Evolutionary conservation across 2,113 vertebrate species (phyloP).

Genomic region (Perca schrenkii): DNA sequence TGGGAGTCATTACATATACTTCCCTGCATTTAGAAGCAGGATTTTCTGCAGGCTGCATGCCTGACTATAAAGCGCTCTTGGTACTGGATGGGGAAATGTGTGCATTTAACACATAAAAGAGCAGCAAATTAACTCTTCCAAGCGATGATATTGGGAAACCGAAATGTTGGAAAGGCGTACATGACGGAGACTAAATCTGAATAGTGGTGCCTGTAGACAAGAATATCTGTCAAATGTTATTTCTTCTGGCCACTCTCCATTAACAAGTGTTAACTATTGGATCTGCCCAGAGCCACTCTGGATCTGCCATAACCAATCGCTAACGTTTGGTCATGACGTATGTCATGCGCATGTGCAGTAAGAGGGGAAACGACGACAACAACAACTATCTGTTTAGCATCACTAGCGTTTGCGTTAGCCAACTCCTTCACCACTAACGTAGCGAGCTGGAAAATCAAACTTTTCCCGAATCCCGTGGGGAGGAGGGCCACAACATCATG

Average conservation of each 20-base stretch:
- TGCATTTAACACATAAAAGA: conserved; percentile 14
- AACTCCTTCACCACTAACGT: too few species aligned
- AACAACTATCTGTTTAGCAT: too few species aligned
- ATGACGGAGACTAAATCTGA: conserved; percentile 1
- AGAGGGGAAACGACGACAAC: too few species aligned
- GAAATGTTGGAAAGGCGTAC: conserved; percentile 5
- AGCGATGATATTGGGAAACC: neutral
- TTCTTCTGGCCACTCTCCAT: neutral
- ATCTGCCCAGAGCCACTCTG: too few species aligned
- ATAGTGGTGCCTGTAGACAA: conserved; percentile 22
- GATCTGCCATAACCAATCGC: too few species aligned
- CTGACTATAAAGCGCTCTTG: conserved; percentile 22
- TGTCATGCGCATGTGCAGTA: too few species aligned
- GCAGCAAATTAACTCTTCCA: conserved; percentile 17
- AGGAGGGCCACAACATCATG: too few species aligned
- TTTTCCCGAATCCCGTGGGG: too few species aligned
- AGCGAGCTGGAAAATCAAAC: too few species aligned
- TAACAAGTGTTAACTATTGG: too few species aligned
- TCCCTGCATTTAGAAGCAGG: conserved; percentile 18
- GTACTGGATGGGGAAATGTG: neutral
- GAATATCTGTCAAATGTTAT: conserved; percentile 15
- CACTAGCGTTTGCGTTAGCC: too few species aligned
- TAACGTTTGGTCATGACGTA: too few species aligned
- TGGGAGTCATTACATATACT: conserved; percentile 33
- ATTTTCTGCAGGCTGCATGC: neutral